Percentiles rank a stretch among this genome's conserved stretches.
phyloP scores from a whole-genome alignment of 2,888 invertebrate species.

The Limulus polyphemus region DNA sequence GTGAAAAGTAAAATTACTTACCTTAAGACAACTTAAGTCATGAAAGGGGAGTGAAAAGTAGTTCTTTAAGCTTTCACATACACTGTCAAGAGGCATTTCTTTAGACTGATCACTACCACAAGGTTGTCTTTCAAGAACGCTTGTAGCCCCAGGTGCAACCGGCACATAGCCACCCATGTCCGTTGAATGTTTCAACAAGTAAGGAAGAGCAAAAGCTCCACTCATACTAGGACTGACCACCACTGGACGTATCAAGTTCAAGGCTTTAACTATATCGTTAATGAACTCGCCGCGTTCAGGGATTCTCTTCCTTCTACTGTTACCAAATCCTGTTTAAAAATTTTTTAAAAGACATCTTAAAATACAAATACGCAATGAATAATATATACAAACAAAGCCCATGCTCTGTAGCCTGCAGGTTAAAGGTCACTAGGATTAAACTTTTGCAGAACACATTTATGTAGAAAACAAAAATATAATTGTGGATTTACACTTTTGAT shows the following conservation, averaged over 20 bases:
- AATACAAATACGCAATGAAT: too few relatives aligned
- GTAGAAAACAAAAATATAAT: too few relatives aligned
- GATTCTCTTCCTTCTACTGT: constrained; percentile 25
- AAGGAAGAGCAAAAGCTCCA: constrained; percentile 39
- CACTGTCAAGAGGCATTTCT: constrained; percentile 2
- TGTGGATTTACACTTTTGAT: too few relatives aligned
- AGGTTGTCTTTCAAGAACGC: constrained; percentile 22
- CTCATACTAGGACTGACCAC: constrained; percentile 43
- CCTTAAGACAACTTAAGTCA: constrained; percentile 14
- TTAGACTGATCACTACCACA: neutral
- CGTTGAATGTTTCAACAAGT: constrained; percentile 34
- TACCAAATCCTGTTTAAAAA: constrained; percentile 31
- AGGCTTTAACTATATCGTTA: constrained; percentile 29
- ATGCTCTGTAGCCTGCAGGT: too few relatives aligned
- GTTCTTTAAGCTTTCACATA: constrained; percentile 11
- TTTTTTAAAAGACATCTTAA: neutral
- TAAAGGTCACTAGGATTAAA: too few relatives aligned
- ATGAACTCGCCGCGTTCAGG: constrained; percentile 32
- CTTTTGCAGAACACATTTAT: too few relatives aligned
- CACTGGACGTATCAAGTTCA: constrained; percentile 34
- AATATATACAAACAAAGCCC: too few relatives aligned
- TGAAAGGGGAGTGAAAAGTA: constrained; percentile 15
- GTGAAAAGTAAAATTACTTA: too few relatives aligned
- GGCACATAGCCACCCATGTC: constrained; percentile 37
- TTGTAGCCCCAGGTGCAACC: constrained; percentile 37